Evolutionary conservation across 1,140 invertebrate genomes (phyloP).

Genomic region (Babylonia areolata): DNA sequence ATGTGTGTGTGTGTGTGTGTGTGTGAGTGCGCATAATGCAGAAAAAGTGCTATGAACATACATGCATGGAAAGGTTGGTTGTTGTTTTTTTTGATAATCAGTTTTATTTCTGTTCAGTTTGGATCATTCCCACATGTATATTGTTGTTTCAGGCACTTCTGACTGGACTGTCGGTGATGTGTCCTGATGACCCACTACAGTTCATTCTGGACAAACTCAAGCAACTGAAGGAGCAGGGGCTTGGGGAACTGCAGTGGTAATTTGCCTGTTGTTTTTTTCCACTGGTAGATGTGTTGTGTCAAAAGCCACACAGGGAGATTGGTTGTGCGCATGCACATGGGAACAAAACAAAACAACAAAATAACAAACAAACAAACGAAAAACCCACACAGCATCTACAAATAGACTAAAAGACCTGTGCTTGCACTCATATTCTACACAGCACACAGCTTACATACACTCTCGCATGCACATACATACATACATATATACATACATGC

Average conservation of each 20-base stretch:
- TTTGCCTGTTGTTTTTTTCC: neutral
- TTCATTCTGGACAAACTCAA: slow-evolving; percentile 72
- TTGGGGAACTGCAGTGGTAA: slow-evolving; percentile 69
- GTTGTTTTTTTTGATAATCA: too few relatives aligned
- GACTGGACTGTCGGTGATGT: slow-evolving; percentile 72
- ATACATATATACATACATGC: neutral
- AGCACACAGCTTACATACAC: neutral
- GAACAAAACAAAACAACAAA: neutral
- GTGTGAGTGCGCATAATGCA: neutral
- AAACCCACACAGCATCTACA: too few relatives aligned
- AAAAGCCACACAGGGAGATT: too few relatives aligned
- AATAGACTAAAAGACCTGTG: too few relatives aligned
- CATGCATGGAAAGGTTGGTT: too few relatives aligned
- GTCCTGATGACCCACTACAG: slow-evolving; percentile 71
- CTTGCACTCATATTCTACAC: too few relatives aligned
- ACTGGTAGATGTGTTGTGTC: too few relatives aligned
- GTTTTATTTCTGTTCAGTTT: too few relatives aligned
- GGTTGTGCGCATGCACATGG: too few relatives aligned
- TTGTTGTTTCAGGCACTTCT: slow-evolving; percentile 66
- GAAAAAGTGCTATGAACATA: too few relatives aligned
- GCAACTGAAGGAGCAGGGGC: slow-evolving; percentile 60
- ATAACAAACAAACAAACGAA: neutral
- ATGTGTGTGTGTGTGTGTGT: slow-evolving; percentile 12
- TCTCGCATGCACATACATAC: neutral
- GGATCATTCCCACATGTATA: too few relatives aligned